Percentiles rank a stretch among this genome's conserved stretches.
These are phyloP conservation scores for Monochamus alternatus DNA, from an alignment of 2,888 invertebrate genomes.

Conservation along the genomic window DNA sequence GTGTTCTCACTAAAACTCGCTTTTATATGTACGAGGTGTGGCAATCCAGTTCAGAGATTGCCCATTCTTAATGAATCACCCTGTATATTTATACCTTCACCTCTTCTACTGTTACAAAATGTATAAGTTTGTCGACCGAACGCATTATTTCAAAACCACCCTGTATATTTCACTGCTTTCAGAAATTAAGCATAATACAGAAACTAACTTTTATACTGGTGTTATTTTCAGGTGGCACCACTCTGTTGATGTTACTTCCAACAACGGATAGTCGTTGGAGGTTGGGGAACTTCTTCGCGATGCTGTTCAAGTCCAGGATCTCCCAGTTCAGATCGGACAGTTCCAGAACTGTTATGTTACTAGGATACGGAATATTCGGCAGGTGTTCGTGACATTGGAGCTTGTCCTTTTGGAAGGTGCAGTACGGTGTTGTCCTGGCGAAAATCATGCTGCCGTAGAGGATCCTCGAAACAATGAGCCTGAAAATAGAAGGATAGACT, in stretches of 20 bases:
- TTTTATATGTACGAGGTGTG: no score
- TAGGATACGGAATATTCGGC: constrained; percentile 29
- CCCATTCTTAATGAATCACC: no score
- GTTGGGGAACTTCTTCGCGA: constrained; percentile 52
- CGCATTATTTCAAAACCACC: no score
- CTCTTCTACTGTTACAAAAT: no score
- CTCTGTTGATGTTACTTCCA: constrained; percentile 51
- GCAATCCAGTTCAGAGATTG: no score
- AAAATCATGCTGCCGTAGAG: constrained; percentile 2
- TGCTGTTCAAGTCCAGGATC: constrained; percentile 47
- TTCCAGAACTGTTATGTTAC: constrained; percentile 27
- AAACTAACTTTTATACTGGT: constrained; percentile 48
- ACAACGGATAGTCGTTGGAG: constrained; percentile 51
- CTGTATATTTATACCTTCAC: no score
- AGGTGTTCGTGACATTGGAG: constrained; percentile 36
- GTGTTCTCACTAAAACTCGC: no score
- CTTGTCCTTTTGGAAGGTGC: constrained; percentile 20
- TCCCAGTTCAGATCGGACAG: constrained; percentile 36
- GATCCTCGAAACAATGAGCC: constrained; percentile 21
- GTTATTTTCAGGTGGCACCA: constrained; percentile 46
- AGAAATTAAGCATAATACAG: neutral
- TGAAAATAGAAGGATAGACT: constrained; percentile 1
- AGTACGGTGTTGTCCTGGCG: neutral
- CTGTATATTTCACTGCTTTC: no score
- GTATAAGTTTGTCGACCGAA: no score